A percentile compares a stretch with the other conserved stretches of the same genome.
These are phyloP conservation scores for Clivina fossor DNA, from an alignment of 2,888 invertebrate species.

Conservation along the genomic window DNA sequence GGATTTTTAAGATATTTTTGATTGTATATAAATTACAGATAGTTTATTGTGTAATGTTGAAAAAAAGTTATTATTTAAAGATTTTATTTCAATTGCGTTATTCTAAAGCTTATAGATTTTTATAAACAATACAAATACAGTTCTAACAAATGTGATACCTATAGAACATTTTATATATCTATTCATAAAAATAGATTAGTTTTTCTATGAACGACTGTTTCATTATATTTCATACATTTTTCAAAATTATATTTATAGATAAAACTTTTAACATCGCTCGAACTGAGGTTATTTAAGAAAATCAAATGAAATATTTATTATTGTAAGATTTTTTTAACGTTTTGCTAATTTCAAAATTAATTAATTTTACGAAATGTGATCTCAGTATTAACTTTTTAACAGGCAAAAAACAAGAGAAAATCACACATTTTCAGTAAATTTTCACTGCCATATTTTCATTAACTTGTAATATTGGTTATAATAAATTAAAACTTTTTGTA, in stretches of 20 bases:
- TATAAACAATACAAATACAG: too few species aligned
- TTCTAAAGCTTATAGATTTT: too few species aligned
- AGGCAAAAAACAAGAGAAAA: constrained; percentile 17
- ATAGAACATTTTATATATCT: too few species aligned
- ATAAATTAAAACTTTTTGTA: constrained; percentile 5
- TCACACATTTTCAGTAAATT: constrained; percentile 44
- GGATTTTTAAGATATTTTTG: too few species aligned
- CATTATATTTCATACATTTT: constrained; percentile 19
- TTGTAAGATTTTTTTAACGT: not conserved
- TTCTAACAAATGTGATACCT: too few species aligned
- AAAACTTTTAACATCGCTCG: not conserved
- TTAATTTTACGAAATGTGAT: constrained; percentile 44
- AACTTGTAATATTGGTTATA: constrained; percentile 10
- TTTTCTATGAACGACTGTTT: constrained; percentile 2
- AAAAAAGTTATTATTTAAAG: too few species aligned
- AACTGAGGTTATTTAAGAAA: too few species aligned
- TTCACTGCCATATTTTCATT: constrained; percentile 48
- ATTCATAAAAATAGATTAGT: constrained; percentile 1
- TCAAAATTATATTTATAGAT: not conserved
- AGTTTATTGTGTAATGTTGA: too few species aligned
- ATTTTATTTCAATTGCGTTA: too few species aligned
- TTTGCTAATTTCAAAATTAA: constrained; percentile 17
- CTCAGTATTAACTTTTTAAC: constrained; percentile 50
- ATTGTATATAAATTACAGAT: too few species aligned
- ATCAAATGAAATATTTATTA: constrained; percentile 1